Evolutionary conservation across 1,140 invertebrate genomes (phyloP), one percentile per base, ranked within the genome.

Genomic region (Mizuhopecten yessoensis): DNA sequence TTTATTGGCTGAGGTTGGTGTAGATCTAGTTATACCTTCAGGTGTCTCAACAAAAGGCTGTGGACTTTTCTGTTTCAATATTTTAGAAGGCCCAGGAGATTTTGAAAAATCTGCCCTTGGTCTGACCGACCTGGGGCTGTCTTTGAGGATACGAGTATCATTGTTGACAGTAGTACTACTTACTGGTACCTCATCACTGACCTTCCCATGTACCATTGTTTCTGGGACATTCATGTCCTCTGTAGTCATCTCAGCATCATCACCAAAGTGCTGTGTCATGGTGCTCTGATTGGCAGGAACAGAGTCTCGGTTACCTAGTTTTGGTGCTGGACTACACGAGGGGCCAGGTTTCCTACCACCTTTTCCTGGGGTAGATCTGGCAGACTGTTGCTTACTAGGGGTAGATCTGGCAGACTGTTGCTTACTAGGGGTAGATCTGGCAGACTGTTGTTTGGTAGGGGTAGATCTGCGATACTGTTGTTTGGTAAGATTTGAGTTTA

Each of bases 181-280:
- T 45, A 33, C 33, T 33, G 34, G 36, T 88, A 17, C 49, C 34
- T 90, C 15, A 42, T 33, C 34, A 75, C 20, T 23, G 23, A 34
- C 33, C 17, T 86, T 87, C n/a, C 34, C 34, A 33, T 57, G 75
- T 88, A 89, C 86, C 0, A n/a, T 11, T 34, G 34, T 29, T 11
- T 13, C 34, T 10, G 23, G 34, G n/a, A 11, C 36, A 29, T 75
- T 33, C 33, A 7, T 34, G 15, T 87, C 87, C 33, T 75, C 20
- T 23, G 10, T 23, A 13, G 9, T 86, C 34, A 9, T 88, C 88
- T 57, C 86, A 75, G 87, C 89, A 49, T 92, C 91, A 91, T 90
- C 88, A 33, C 93, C 92, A 91, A 89, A 94, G 33, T 91, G 93
- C 88, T 94, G 94, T 33, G 93, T 93, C 93, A 94, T 90, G 33